Evolutionary conservation across 2,797 vertebrate species (phyloP), one percentile per base, ranked within the genome.

Genomic region (Diplodus puntazzo): DNA sequence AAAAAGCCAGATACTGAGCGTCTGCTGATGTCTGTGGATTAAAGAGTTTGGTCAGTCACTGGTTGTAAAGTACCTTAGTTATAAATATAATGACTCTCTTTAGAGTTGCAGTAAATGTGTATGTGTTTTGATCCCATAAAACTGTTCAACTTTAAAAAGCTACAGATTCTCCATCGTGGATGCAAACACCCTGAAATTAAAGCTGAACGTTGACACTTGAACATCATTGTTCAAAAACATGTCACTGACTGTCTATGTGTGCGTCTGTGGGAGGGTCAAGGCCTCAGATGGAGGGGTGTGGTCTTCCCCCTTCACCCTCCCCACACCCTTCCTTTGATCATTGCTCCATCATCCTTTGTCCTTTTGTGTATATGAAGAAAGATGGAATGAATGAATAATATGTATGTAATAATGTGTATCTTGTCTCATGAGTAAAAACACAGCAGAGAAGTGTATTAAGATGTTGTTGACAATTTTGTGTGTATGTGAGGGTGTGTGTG

Each of bases 201-300:
- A 61, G 45, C 53, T 45, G 10, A 11, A 62, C 57, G 3, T 49
- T 49, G 27, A n/a, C 14, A 48, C 13, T 62, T 42, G 5, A 45
- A 54, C 45, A 3, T 66, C 3, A 42, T 34, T 34, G 30, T 34
- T 5, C 27, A 27, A 17, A 39, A 43, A 25, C 27, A 54, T 30
- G 12, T 39, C 39, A 18, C 14, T 59, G 49, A 18, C 14, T 59
- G 49, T 55, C 16, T 73, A 65, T 58, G 2, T 83, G 45, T 75
- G 52, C 62, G 42, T 62, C 20, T 50, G 49, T 55, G 55, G 30
- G 77, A 66, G 78, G 58, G 81, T 81, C 60, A 70, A 52, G 73
- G 61, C 70, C 79, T 91, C 80, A 77, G 82, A 65, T 91, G 77
- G 78, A 87, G 85, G 85, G 91, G 92, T 60, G 92, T 91, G 91